A percentile compares a stretch with the other conserved stretches of the same genome.
Evolutionary conservation across 2,888 invertebrate species (phyloP).

Genomic region (Polyploca ridens): DNA sequence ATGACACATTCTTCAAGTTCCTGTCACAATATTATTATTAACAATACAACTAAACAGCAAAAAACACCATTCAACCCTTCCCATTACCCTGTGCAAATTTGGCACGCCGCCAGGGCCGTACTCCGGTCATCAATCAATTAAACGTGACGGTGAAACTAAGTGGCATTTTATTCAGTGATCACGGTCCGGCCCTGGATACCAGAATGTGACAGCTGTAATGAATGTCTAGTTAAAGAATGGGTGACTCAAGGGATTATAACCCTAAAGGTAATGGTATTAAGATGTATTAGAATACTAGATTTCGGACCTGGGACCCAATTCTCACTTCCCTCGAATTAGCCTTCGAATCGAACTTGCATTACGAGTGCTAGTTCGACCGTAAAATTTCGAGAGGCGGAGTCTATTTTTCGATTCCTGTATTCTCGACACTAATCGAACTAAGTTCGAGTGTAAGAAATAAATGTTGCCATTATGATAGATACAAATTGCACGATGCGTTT

Average conservation of each 20-base stretch:
- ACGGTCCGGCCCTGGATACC: constrained; percentile 13
- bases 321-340: no score
- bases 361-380: no score
- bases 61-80: not conserved
- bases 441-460: no score
- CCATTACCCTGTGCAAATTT: not conserved
- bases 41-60: not conserved
- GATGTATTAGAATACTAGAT: not conserved
- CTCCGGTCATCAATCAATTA: constrained; percentile 25
- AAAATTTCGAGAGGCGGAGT: no score
- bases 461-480: no score
- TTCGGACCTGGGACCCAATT: no score
- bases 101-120: not conserved
- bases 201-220: not conserved
- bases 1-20: no score
- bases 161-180: constrained; percentile 23
- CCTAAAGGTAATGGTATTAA: not conserved
- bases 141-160: constrained; percentile 26
- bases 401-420: no score
- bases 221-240: not conserved
- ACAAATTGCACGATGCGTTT: no score
- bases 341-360: no score
- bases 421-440: no score
- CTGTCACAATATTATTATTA: not conserved
- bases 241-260: not conserved